Evolutionary conservation across 64 coral and sea anemone species (phyloP), one percentile per base, ranked within the genome.

Genomic region (Pocillopora verrucosa): DNA sequence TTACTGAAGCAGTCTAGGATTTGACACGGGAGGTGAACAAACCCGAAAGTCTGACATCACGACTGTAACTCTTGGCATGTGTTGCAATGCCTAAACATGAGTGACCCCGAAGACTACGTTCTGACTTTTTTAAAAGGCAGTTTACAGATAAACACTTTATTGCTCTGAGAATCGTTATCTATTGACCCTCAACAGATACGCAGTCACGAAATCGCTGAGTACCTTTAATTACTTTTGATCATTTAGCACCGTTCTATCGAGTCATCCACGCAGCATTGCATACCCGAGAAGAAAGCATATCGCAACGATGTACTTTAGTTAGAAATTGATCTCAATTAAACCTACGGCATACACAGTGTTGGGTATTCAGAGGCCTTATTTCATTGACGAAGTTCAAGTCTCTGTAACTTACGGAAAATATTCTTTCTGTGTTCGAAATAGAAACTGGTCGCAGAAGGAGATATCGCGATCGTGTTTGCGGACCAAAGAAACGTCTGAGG

Each of bases 381-480:
- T 13, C 69, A 1, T 65, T 30, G 25, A 22, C 26, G 37, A 7
- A 13, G 12, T 85, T 67, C 56, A 70, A 56, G 36, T 16, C n/a
- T 85, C 17, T 72, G 58, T 25, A 13, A 11, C 37, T 65, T 12
- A 36, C 1, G 5, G 4, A 62, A 34, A 12, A 26, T 16, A 58
- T 5, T 16, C 4, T 56, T 58, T 58, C 38, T 24, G 30, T 15
- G 22, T 67, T 14, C 41, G 41, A 45, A 70, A 85, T 37, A 85
- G 82, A 85, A 65, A 81, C 79, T 15, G 82, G 61, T 11, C 62
- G 82, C 13, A 67, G 82, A 58, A 67, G 82, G 58, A 70, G 82
- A n/a, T 11, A 65, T 69, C 63, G 82, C 1, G 82, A 85, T 56
- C 63, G 65, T n/a, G 4, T 65, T 65, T 14, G 82, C n/a, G 22